Conservation (phyloP, 1,140 invertebrate species). For the Calosoma granatense region DNA sequence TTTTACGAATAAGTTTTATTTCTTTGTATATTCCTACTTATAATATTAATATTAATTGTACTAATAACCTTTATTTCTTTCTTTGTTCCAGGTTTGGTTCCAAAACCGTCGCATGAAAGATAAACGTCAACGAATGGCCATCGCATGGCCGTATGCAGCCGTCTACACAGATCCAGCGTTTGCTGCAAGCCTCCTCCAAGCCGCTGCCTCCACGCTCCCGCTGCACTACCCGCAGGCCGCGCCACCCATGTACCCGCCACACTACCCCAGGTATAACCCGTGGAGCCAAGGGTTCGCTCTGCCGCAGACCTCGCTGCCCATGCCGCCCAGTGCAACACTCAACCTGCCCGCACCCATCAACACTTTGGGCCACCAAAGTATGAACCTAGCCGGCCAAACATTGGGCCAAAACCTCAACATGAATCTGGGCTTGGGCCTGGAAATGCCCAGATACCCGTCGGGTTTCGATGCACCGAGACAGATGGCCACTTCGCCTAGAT, state of each 20-base stretch:
- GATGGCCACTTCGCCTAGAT: conserved; percentile 20
- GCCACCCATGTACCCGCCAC: conserved; percentile 39
- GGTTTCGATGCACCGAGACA: conserved; percentile 14
- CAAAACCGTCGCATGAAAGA: conserved; percentile 99
- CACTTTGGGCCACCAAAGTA: conserved; percentile 12
- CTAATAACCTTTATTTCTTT: no score
- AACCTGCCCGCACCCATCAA: conserved; percentile 12
- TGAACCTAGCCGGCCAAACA: conserved; percentile 16
- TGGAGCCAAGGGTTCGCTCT: background rate
- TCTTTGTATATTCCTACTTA: no score
- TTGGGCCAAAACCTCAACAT: conserved; percentile 23
- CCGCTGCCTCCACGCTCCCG: conserved; percentile 55
- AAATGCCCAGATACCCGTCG: conserved; percentile 20
- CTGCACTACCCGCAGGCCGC: conserved; percentile 37
- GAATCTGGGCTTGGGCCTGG: conserved; percentile 28
- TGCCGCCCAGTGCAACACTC: conserved; percentile 15
- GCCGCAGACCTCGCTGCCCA: background rate
- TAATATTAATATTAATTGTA: no score
- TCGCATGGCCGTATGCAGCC: conserved; percentile 88
- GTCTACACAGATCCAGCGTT: conserved; percentile 88
- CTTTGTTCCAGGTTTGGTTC: conserved; percentile 95
- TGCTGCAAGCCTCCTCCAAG: conserved; percentile 82
- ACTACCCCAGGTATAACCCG: conserved; percentile 33
- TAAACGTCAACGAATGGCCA: conserved; percentile 85
- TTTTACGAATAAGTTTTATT: no score